Percentiles rank a stretch among this genome's conserved stretches.
Evolutionary conservation across 2,797 vertebrate species (phyloP).

Genomic region (Fundulus diaphanus): DNA sequence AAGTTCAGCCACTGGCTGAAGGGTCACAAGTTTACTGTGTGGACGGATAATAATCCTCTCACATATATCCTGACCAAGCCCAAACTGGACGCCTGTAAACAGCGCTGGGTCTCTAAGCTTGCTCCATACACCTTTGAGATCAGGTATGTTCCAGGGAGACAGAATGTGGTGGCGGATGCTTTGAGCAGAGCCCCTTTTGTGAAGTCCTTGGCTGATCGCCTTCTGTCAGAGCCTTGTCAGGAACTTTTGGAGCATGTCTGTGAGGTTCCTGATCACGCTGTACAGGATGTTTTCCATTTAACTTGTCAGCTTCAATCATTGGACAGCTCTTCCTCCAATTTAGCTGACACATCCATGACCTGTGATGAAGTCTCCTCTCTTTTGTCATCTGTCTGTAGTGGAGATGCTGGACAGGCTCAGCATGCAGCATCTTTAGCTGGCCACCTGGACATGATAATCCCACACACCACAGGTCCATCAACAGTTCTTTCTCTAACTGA

Average conservation of each 20-base stretch:
- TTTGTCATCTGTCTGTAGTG: neutral
- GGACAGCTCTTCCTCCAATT: neutral
- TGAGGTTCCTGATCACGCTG: too few species aligned
- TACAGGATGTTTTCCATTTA: neutral
- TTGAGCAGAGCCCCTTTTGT: too few species aligned
- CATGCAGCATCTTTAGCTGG: neutral
- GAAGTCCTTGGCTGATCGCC: too few species aligned
- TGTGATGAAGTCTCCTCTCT: neutral
- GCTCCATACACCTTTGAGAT: conserved; percentile 1
- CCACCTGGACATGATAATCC: neutral
- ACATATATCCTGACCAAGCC: too few species aligned
- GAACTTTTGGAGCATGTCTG: too few species aligned
- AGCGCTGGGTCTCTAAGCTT: conserved; percentile 2
- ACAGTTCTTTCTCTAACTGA: neutral
- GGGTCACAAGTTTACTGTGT: too few species aligned
- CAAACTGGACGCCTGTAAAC: neutral
- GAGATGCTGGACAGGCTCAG: neutral
- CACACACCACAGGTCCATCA: neutral
- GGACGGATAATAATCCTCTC: too few species aligned
- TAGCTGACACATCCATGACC: neutral
- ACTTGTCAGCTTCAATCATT: neutral
- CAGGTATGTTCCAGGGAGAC: neutral
- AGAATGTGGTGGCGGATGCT: too few species aligned
- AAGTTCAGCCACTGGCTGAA: too few species aligned
- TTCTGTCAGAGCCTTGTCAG: too few species aligned